A percentile compares a stretch with the other conserved stretches of the same genome.
phyloP scores from a whole-genome alignment of 2,113 vertebrate species.

The Lycaon pictus region DNA sequence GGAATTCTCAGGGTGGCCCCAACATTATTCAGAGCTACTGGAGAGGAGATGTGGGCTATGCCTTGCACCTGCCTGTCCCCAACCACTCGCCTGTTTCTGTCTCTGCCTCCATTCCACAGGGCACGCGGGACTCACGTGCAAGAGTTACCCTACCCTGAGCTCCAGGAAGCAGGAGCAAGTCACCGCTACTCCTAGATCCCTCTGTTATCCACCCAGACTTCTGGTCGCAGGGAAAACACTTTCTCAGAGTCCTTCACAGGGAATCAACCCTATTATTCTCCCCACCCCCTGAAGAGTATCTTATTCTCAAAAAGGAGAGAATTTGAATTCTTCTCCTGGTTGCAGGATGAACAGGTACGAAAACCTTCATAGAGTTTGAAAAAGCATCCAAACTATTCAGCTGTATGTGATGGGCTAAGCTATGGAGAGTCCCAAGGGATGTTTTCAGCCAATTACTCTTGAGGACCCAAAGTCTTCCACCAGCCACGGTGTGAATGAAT shows the following conservation, averaged over 20 bases:
- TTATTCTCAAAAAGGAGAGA: not conserved
- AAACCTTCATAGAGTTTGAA: not conserved
- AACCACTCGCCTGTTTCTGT: not conserved
- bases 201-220: not conserved
- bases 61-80: not conserved
- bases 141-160: not conserved
- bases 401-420: not conserved
- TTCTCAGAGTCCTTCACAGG: not conserved
- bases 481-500: fast-evolving
- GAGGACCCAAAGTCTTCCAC: not conserved
- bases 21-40: not conserved
- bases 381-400: not conserved
- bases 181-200: not conserved
- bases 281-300: not conserved
- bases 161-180: not conserved
- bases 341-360: not conserved
- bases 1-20: not conserved
- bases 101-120: not conserved
- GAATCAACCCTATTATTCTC: not conserved
- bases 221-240: not conserved
- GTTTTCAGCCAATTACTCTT: not conserved
- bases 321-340: not conserved
- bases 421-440: not conserved
- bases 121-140: not conserved
- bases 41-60: not conserved